These are phyloP conservation scores for Probaryconus sp. DNA, from an alignment of 1,140 invertebrate species.

Conservation along the genomic window DNA sequence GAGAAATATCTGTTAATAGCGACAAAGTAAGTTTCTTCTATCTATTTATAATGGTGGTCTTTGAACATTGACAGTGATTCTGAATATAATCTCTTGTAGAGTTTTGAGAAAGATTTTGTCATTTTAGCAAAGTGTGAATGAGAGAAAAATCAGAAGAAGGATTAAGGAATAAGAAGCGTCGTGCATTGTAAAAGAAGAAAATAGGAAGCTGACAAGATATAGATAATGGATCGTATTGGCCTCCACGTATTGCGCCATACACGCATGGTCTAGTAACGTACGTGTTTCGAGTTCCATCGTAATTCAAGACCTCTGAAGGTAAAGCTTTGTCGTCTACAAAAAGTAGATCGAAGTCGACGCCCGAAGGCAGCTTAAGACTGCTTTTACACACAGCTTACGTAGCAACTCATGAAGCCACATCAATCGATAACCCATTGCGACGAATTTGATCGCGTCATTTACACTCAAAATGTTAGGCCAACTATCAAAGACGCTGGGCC, in stretches of 20 bases:
- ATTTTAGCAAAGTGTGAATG: no score
- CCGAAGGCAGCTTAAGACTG: conserved; percentile 49
- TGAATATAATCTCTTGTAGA: no score
- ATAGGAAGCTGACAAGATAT: conserved; percentile 8
- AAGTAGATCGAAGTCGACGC: conserved; percentile 49
- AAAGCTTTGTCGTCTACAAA: conserved; percentile 38
- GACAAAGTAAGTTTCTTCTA: no score
- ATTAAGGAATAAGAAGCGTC: no score
- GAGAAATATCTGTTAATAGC: no score
- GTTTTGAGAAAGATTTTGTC: no score
- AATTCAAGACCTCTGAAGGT: conserved; percentile 49
- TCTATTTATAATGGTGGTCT: no score
- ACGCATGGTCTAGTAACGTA: conserved; percentile 24
- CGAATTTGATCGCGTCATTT: conserved; percentile 50
- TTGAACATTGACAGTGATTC: no score
- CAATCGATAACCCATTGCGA: conserved; percentile 49
- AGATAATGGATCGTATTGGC: conserved; percentile 38
- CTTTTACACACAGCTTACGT: conserved; percentile 52
- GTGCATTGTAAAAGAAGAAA: neutral
- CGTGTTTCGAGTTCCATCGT: conserved; percentile 55
- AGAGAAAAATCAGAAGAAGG: no score
- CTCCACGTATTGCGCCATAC: conserved; percentile 10
- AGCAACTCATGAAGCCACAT: conserved; percentile 44
- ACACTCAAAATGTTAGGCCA: conserved; percentile 50
- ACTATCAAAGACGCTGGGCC: conserved; percentile 21